Conservation (phyloP, 2,113 vertebrate species). For the Onychostruthus taczanowskii region DNA sequence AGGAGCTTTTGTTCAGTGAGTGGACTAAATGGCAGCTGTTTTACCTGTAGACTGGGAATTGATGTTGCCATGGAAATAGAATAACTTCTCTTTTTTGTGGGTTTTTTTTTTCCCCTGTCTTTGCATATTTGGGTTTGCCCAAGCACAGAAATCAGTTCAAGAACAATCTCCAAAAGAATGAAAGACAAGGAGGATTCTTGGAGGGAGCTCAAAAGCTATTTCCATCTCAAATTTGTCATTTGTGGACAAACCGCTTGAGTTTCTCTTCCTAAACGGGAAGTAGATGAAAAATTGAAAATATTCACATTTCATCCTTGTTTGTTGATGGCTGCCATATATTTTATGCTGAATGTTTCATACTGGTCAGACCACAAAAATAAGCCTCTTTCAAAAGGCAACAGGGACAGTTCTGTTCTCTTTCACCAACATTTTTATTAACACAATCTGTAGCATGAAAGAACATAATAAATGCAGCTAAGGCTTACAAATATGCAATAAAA, state of each 20-base stretch:
- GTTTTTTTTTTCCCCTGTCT: background rate
- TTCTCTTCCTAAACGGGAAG: background rate
- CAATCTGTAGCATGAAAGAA: background rate
- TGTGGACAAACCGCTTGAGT: background rate
- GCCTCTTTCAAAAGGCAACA: background rate
- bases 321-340: background rate
- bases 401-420: background rate
- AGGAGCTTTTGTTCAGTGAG: conserved; percentile 73
- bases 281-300: background rate
- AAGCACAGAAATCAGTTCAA: conserved; percentile 14
- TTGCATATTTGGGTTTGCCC: conserved; percentile 48
- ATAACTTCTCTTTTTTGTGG: background rate
- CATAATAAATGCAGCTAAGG: background rate
- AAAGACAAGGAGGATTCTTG: background rate
- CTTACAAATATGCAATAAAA: background rate
- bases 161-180: background rate
- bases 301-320: background rate
- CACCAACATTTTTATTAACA: background rate
- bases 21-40: conserved; percentile 76
- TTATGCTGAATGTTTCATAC: background rate
- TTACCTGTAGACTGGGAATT: conserved; percentile 85
- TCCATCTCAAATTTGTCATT: background rate
- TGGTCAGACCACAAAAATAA: background rate
- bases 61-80: conserved; percentile 85
- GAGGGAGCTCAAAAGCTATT: background rate